phyloP scores from a whole-genome alignment of 2,797 vertebrate genomes.

The Anomalospiza imberbis region DNA sequence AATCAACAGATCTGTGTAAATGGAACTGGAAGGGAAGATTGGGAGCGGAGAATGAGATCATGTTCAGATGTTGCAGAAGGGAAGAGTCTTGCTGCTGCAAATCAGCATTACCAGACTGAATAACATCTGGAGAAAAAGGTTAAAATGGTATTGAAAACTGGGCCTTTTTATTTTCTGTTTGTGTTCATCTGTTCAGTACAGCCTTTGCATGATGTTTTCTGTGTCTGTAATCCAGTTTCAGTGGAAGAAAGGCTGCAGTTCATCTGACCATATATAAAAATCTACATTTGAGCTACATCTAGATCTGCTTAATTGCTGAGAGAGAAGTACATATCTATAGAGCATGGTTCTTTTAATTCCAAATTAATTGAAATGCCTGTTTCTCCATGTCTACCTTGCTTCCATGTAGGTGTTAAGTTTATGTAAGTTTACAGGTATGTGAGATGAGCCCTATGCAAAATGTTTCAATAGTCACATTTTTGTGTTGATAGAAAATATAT shows the following conservation, averaged over 20 bases:
- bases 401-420: background rate
- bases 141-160: background rate
- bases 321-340: background rate
- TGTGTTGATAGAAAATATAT: background rate
- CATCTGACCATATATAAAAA: background rate
- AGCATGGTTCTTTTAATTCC: background rate
- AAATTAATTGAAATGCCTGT: background rate
- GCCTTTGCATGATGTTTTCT: background rate
- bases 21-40: background rate
- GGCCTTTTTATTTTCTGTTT: background rate
- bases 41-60: background rate
- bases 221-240: background rate
- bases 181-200: background rate
- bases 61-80: background rate
- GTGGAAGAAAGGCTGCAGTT: background rate
- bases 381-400: background rate
- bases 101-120: background rate
- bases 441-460: background rate
- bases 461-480: background rate
- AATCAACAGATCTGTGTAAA: background rate
- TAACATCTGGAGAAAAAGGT: background rate
- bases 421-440: background rate
- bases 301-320: background rate
- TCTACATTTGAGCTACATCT: background rate
- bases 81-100: background rate